phyloP scores from a whole-genome alignment of 53 echinoderm and acorn worm species.

The Luidia sarsii region DNA sequence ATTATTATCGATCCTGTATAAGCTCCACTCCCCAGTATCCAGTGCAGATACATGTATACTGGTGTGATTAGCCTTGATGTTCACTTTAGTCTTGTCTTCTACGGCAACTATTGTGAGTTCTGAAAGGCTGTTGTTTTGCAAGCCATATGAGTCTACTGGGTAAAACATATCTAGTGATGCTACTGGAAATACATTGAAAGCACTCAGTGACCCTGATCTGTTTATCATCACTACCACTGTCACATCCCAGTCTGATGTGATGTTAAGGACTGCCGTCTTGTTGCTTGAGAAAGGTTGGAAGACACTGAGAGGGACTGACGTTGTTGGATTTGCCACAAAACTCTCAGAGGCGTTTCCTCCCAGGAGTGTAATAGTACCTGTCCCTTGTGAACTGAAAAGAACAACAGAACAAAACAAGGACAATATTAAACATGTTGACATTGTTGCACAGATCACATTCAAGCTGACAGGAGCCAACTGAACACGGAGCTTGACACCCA shows the following conservation, averaged over 20 bases:
- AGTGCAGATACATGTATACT: too few relatives aligned
- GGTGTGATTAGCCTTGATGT: neutral
- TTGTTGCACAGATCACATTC: too few relatives aligned
- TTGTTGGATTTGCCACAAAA: neutral
- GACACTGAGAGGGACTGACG: neutral
- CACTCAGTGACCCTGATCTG: constrained; percentile 36
- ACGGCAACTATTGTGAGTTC: constrained; percentile 24
- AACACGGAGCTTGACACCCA: too few relatives aligned
- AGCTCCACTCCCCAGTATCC: neutral
- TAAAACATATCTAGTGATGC: constrained; percentile 33
- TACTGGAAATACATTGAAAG: constrained; percentile 47
- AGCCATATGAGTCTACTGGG: neutral
- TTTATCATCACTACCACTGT: constrained; percentile 40
- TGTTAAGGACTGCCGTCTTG: constrained; percentile 6
- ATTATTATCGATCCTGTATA: neutral
- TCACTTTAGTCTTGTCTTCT: constrained; percentile 6
- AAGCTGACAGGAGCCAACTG: too few relatives aligned
- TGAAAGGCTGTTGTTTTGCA: neutral
- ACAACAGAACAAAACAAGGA: neutral
- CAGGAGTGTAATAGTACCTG: constrained; percentile 1
- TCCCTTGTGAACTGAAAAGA: constrained; percentile 7
- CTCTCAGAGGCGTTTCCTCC: neutral
- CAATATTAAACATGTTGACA: too few relatives aligned
- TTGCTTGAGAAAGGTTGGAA: neutral
- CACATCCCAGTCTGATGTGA: constrained; percentile 26